A percentile compares a stretch with the other conserved stretches of the same genome.
These are phyloP conservation scores for Galbula dea DNA, from an alignment of 2,113 vertebrate genomes.

Conservation along the genomic window DNA sequence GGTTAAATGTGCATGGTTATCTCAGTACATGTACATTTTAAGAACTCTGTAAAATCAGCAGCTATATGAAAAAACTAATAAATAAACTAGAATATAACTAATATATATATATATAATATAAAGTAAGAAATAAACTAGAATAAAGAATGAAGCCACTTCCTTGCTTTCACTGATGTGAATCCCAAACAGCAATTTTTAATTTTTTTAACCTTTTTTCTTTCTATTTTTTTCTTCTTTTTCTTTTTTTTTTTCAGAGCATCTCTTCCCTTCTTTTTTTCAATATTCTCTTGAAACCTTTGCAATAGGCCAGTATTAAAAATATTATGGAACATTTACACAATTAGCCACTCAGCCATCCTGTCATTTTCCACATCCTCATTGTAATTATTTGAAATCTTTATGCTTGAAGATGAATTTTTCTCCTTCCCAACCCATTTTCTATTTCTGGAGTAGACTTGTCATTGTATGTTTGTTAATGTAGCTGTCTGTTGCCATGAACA, in stretches of 20 bases:
- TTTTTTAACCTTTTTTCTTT: no score
- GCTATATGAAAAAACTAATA: not conserved
- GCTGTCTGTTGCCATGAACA: constrained; percentile 62
- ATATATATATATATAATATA: no score
- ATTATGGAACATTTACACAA: constrained; percentile 3
- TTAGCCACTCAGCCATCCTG: not conserved
- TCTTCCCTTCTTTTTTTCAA: not conserved
- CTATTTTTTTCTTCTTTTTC: no score
- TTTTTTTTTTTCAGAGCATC: not conserved
- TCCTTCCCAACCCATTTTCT: constrained; percentile 25
- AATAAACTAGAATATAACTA: no score
- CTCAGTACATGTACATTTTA: not conserved
- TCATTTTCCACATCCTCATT: constrained; percentile 24
- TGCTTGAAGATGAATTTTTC: not conserved
- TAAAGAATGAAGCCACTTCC: not conserved
- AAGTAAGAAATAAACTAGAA: no score
- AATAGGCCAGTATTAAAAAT: not conserved
- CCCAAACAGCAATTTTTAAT: not conserved
- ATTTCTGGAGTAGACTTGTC: constrained; percentile 39
- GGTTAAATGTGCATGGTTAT: not conserved
- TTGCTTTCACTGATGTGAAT: not conserved
- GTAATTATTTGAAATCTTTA: constrained; percentile 41
- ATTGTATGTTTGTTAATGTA: constrained; percentile 55
- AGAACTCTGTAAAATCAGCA: not conserved
- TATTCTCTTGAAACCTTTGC: not conserved